Conservation (phyloP, 1,140 invertebrate species). For the Sinella curviseta region DNA sequence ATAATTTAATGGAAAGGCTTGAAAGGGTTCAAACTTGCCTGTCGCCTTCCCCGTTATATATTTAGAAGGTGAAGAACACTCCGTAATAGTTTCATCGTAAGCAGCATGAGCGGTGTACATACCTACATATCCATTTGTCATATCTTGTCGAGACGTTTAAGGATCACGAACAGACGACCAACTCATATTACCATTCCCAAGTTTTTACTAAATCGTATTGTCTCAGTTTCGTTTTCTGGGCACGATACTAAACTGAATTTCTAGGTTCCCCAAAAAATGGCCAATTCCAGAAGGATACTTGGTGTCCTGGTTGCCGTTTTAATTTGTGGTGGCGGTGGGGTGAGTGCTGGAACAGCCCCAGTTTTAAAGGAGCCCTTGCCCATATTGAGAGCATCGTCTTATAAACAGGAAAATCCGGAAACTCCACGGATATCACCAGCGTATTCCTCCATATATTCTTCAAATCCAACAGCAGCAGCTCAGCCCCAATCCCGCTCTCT, state of each 20-base stretch:
- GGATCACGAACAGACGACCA: background rate
- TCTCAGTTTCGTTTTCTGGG: background rate
- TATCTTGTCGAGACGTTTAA: too few relatives aligned
- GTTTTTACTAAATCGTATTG: background rate
- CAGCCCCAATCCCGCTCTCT: background rate
- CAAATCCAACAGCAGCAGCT: background rate
- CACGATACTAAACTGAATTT: constrained; percentile 16
- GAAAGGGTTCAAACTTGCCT: background rate
- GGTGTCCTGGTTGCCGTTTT: background rate
- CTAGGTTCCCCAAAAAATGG: constrained; percentile 13
- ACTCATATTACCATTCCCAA: background rate
- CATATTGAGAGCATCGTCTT: background rate
- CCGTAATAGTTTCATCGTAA: background rate
- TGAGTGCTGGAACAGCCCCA: background rate
- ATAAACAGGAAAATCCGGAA: background rate
- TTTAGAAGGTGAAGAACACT: background rate
- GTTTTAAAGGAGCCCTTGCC: background rate
- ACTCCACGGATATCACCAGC: background rate
- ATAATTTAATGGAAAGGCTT: background rate
- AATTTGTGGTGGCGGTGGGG: background rate
- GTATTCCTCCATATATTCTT: background rate
- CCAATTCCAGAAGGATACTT: constrained; percentile 6
- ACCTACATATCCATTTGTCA: too few relatives aligned
- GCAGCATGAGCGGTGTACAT: too few relatives aligned
- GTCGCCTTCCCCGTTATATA: background rate